phyloP scores from a whole-genome alignment of 1,140 invertebrate genomes.

The Meloidogyne exigua region DNA sequence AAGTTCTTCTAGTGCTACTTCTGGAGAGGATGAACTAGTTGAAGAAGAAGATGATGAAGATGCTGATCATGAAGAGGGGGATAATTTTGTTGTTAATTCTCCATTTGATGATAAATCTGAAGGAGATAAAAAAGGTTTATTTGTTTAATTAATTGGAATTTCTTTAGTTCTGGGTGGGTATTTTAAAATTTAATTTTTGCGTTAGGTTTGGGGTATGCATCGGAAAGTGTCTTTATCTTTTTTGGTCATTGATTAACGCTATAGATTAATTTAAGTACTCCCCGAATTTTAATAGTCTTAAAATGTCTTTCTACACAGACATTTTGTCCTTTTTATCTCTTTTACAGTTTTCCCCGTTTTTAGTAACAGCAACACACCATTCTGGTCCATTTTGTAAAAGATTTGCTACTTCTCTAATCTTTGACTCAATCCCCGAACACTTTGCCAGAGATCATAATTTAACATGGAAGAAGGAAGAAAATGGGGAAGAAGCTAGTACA shows the following conservation, averaged over 20 bases:
- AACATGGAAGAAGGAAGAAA: slow-evolving; percentile 70
- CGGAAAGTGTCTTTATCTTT: no score
- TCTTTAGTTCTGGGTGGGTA: no score
- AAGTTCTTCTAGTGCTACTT: slow-evolving; percentile 55
- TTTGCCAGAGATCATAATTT: slow-evolving; percentile 75
- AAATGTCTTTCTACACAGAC: no score
- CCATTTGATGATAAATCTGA: slow-evolving; percentile 53
- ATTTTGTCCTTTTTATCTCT: no score
- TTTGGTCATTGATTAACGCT: no score
- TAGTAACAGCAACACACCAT: neutral
- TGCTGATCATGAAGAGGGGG: no score
- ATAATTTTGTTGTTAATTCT: slow-evolving; percentile 39
- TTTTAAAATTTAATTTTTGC: no score
- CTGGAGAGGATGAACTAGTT: slow-evolving; percentile 57
- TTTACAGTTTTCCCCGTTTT: neutral
- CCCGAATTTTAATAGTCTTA: no score
- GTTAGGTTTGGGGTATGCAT: no score
- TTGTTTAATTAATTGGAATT: neutral
- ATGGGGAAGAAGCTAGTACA: slow-evolving; percentile 2
- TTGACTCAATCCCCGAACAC: slow-evolving; percentile 25
- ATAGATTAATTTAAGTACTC: no score
- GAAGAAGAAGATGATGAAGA: slow-evolving; percentile 56
- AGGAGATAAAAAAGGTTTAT: slow-evolving; percentile 32
- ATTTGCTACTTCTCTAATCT: slow-evolving; percentile 60
- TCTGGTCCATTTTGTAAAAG: slow-evolving; percentile 36